A percentile compares a stretch with the other conserved stretches of the same genome.
Conservation (phyloP, 2,797 vertebrate genomes). For the Gephyroberyx darwinii region DNA sequence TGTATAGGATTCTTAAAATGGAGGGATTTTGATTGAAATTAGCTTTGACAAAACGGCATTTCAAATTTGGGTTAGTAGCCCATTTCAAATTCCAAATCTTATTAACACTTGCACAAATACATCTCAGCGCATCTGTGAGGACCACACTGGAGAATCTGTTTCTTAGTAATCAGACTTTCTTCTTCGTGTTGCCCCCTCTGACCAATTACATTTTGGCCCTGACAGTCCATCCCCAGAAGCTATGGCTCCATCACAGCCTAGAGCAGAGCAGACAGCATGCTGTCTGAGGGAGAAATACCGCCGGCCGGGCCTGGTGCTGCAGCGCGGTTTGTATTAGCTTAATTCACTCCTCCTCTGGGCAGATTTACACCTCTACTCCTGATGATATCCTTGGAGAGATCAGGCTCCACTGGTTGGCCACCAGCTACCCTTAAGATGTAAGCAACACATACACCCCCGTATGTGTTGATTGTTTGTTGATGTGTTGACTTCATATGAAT, state of each 20-base stretch:
- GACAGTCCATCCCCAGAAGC: constrained; percentile 43
- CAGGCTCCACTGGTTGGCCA: constrained; percentile 25
- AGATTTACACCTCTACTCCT: constrained; percentile 60
- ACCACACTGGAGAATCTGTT: constrained; percentile 7
- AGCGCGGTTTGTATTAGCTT: constrained; percentile 49
- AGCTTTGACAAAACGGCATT: neutral
- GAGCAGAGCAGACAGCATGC: constrained; percentile 17
- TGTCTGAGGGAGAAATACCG: constrained; percentile 47
- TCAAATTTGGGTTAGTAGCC: constrained; percentile 4
- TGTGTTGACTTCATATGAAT: neutral
- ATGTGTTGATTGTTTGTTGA: too few species aligned
- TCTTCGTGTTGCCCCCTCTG: constrained; percentile 40
- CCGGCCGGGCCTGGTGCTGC: constrained; percentile 34
- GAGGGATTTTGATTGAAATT: neutral
- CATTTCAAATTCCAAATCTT: neutral
- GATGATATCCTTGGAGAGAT: constrained; percentile 59
- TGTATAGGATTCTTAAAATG: too few species aligned
- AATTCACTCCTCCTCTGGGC: constrained; percentile 49
- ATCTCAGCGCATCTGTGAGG: constrained; percentile 7
- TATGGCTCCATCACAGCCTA: constrained; percentile 28
- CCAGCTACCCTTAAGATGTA: too few species aligned
- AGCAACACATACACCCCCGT: too few species aligned
- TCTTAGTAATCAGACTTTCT: constrained; percentile 52
- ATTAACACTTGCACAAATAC: constrained; percentile 5
- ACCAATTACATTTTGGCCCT: constrained; percentile 59